Evolutionary conservation across 2,113 vertebrate species (phyloP), one percentile per base, ranked within the genome.

Genomic region (Vanacampus margaritifer): DNA sequence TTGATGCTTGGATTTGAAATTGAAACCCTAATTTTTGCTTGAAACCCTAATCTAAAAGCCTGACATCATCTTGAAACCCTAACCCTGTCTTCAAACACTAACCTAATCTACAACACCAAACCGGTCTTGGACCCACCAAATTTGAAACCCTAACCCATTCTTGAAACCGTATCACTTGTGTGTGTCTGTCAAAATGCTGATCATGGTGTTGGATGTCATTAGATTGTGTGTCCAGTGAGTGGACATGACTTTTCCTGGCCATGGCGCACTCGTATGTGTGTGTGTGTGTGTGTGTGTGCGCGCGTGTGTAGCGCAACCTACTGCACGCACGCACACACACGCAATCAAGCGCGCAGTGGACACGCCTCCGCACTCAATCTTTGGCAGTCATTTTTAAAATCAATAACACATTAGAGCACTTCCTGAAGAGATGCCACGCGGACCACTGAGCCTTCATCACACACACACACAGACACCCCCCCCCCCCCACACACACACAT

Each of bases 321-420:
- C 28, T 35, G 32, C 36, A 32, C 28, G 36, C 28, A 65, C 19
- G 41, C 26, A 65, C 68, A 60, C 68, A 46, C 67, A 41, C 21
- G 56, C 80, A 64, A 43, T 6, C 54, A 0, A 54, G 68, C 78
- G 61, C 65, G 28, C 67, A 32, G 24, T 10, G 37, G 69, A 73
- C 64, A 79, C 78, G 64, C 65, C 39, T 28, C 59, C 61, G 68
- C 13, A 75, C 37, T 69, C 65, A 61, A 65, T 78, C 73, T 68
- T 65, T 65, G 12, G 37, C 56, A 37, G 46, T 81, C 70, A 51
- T 79, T 84, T 80, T 37, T 54, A 77, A 51, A 82, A 86, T 88
- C 83, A 43, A 89, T 89, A 88, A 81, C 69, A 81, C 79, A 89
- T 90, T 88, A 87, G 75, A 68, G 78, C 43, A 14, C 74, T 65